phyloP scores from a whole-genome alignment of 2,888 invertebrate genomes.

The Elysia crispata region DNA sequence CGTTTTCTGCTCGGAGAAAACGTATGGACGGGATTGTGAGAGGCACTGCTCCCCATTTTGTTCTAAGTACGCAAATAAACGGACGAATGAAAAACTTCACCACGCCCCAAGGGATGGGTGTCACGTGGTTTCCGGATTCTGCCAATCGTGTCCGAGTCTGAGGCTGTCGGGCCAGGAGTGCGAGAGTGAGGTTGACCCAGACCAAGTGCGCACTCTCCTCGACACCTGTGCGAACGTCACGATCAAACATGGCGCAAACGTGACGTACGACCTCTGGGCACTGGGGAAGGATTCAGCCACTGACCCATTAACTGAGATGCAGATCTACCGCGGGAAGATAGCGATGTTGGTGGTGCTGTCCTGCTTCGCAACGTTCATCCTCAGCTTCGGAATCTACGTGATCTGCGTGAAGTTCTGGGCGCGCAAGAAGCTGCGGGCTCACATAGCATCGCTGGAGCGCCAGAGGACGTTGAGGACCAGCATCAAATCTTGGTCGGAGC shows the following conservation, averaged over 20 bases:
- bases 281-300: neutral
- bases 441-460: neutral
- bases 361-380: neutral
- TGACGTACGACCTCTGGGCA: neutral
- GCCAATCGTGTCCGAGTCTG: neutral
- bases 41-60: neutral
- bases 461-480: neutral
- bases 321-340: no score
- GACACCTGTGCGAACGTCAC: no score
- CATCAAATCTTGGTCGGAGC: slow-evolving; percentile 26
- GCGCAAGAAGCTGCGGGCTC: neutral
- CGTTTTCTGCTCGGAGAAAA: neutral
- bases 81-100: no score
- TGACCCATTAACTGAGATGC: neutral
- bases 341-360: neutral
- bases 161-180: neutral
- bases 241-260: neutral
- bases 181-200: neutral
- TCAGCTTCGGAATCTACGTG: slow-evolving; percentile 3
- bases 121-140: neutral
- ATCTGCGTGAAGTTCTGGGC: slow-evolving; percentile 2
- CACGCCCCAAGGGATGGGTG: slow-evolving; percentile 14
- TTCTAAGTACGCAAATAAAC: no score
- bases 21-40: slow-evolving; percentile 5
- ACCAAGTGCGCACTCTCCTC: neutral